Evolutionary conservation across 2,113 vertebrate species (phyloP), one percentile per base, ranked within the genome.

Genomic region (Ancistrus triradiatus): DNA sequence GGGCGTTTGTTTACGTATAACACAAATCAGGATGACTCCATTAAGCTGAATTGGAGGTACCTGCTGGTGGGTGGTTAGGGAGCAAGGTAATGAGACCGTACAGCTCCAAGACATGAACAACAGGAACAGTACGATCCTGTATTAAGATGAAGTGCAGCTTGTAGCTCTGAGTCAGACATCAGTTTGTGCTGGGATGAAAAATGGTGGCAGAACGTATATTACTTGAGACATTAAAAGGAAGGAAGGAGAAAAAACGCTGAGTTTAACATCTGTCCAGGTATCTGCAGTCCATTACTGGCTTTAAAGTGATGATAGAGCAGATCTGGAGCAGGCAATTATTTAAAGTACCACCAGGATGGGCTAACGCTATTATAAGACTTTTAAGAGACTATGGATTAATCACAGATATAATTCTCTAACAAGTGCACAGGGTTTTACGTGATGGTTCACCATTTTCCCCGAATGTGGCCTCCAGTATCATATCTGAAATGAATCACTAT

Each of bases 251-350:
- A 74, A 78, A 83, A 85, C 81, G 81, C 80, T 88, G 83, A 90
- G 75, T 68, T 6, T 59, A 24, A 35, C 24, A 51, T 66, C 25
- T 66, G 37, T 25, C 21, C 53, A 58, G 70, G 66, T 63, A 78
- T 37, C 58, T 66, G 9, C 66, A 63, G 70, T 79, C 87, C 86
- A 91, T 81, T 88, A 84, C 88, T 82, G 81, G 74, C 72, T 66
- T 50, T 67, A 90, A 93, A 91, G 86, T 94, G 93, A 95, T 95
- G 95, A 95, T 87, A 83, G 70, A 87, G 91, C 92, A 95, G 74
- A 87, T 88, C 88, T 76, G 80, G 81, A 84, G 87, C 86, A 92
- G 80, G 84, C 91, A 96, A 95, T 98, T 92, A 95, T 90, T 93
- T 91, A 93, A 94, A 95, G 93, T 88, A 90, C 88, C 80, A 85